These are phyloP conservation scores for Salarias fasciatus DNA, from an alignment of 2,797 vertebrate genomes.

Conservation along the genomic window DNA sequence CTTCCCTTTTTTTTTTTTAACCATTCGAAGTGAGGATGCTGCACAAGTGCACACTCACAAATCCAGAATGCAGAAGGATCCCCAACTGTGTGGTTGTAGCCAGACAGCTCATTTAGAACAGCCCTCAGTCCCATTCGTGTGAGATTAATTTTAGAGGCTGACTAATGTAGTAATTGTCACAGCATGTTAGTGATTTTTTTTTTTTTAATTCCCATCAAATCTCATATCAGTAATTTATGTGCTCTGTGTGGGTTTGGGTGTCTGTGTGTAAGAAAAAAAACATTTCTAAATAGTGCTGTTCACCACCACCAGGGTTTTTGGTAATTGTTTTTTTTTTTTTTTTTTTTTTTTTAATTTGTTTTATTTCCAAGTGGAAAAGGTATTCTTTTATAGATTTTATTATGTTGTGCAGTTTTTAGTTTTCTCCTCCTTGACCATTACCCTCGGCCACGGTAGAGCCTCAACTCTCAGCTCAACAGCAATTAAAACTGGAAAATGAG, in stretches of 20 bases:
- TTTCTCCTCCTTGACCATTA: slow-evolving; percentile 40
- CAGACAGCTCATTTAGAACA: slow-evolving; percentile 62
- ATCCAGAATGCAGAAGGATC: slow-evolving; percentile 16
- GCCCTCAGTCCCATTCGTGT: slow-evolving; percentile 52
- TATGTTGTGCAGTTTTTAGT: slow-evolving; percentile 33
- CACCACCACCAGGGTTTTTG: slow-evolving; percentile 27
- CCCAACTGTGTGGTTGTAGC: slow-evolving; percentile 31
- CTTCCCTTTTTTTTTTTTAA: too few relatives aligned
- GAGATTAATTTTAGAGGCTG: slow-evolving; percentile 69
- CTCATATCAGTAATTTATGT: slow-evolving; percentile 46
- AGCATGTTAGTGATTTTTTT: slow-evolving; percentile 57
- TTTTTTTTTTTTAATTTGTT: slow-evolving; percentile 49
- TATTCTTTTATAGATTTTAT: slow-evolving; percentile 40
- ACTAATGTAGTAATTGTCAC: slow-evolving; percentile 67
- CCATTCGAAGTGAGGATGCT: slow-evolving; percentile 11
- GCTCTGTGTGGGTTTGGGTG: neutral
- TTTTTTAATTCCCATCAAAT: slow-evolving; percentile 26
- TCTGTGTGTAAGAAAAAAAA: slow-evolving; percentile 8
- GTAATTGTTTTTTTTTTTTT: slow-evolving; percentile 58
- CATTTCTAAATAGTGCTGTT: slow-evolving; percentile 45
- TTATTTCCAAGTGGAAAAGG: slow-evolving; percentile 28
- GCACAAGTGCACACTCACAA: neutral
- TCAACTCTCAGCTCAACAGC: slow-evolving; percentile 20
- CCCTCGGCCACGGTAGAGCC: slow-evolving; percentile 14
- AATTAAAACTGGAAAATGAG: slow-evolving; percentile 26